Base-by-base conservation (phyloP, 2,888 invertebrate genomes). In the Deilephila porcellus region DNA sequence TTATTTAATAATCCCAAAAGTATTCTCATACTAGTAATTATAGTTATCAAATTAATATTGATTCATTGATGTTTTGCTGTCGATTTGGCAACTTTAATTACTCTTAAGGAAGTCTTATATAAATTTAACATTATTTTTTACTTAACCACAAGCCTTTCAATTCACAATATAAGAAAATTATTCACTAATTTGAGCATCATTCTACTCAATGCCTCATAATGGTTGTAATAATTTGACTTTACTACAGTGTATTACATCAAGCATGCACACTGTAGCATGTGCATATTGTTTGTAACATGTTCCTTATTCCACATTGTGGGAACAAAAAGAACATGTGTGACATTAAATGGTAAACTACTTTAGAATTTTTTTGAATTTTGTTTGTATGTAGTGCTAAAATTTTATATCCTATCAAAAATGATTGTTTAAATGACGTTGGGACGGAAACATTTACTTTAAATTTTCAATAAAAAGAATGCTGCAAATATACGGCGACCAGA, bases 381-480 rank as follows among this genome's bases (percentile, higher is more conserved):
- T 25, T 20, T 52, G 29, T 67, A 45, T 45, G 45, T 45, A 52
- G 80, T 83, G 83, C 85, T 85, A 85, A 81, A 76, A 80, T 79
- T 86, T 82, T 86, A 86, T 80, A 83, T 82, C 79, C 84, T 85
- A 85, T 88, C 86, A 88, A 87, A 91, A 90, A 86, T 87, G 86
- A 82, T 85, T 67, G 64, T 86, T 89, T 91, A 94, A 93, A 92
- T 93, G 94, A 94, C 93, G 83, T 92, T 87, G 92, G 94, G 94
- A 94, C 94, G 94, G 94, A 94, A 91, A 92, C 90, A 91, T 92
- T 93, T 90, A 86, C 87, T 88, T 89, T 19, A 25, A 45, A 73
- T 59, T 52, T 32, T 56, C 17, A 63, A 59, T 56, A 17, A 64
- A 67, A 8, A 59, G 25, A 19, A 64, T 37, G 20, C 17, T 72